These are phyloP conservation scores for Phallusia fumigata DNA, from an alignment of 23 tunicate species.

Conservation along the genomic window DNA sequence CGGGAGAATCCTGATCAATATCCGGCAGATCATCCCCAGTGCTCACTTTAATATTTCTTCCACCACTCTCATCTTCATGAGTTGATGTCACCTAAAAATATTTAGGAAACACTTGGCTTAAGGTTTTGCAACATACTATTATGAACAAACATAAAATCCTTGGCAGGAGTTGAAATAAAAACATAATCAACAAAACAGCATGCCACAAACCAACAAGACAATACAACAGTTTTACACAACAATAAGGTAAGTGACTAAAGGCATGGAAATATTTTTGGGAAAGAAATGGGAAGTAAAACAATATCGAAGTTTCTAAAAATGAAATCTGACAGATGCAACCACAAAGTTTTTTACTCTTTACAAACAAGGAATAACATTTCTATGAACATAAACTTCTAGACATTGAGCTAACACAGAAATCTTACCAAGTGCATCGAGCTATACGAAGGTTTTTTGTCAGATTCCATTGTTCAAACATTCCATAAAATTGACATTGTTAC, in stretches of 20 bases:
- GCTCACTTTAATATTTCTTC: constrained; percentile 1
- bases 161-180: background rate
- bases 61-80: background rate
- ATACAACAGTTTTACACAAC: too few species aligned
- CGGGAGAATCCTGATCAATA: background rate
- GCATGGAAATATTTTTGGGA: too few species aligned
- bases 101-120: background rate
- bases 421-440: constrained; percentile 1
- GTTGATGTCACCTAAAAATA: constrained; percentile 1
- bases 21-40: background rate
- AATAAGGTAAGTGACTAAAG: too few species aligned
- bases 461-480: background rate
- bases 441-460: background rate
- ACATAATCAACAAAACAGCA: background rate
- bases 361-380: background rate
- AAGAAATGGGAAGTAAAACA: too few species aligned
- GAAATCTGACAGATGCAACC: background rate
- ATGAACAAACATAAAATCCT: background rate
- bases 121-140: background rate
- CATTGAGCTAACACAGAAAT: background rate
- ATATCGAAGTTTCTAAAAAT: background rate
- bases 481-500: background rate
- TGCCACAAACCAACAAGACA: too few species aligned
- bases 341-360: background rate
- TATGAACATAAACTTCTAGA: too few species aligned